Base-by-base conservation (phyloP, 2,888 invertebrate genomes). In the Microctonus hyperodae region DNA sequence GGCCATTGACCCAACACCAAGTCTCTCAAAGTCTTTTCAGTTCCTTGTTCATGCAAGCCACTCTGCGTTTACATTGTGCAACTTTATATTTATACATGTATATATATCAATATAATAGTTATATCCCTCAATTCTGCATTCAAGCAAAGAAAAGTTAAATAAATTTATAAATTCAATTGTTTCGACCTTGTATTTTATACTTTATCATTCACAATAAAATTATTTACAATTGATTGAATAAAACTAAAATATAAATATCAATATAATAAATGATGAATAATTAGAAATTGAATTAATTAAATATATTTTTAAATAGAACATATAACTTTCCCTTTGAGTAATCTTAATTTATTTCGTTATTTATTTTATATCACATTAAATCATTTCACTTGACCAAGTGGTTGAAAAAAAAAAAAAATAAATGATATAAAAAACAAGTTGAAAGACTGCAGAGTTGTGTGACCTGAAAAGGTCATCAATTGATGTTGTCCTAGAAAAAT, bases 141-240 rank as follows among this genome's bases (percentile, higher is more conserved):
- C 50, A 50, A 48, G 62, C 57, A 62, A 62, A 37, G 16, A 56
- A 28, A 25, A 56, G 22, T n/a, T n/a, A n/a, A n/a, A n/a, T n/a
- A n/a, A 20, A 37, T n/a, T n/a, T n/a, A n/a, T 37, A 58, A 58
- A 50, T 59, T 44, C 58, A 35, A 53, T 44, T 13, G 23, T 33
- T 37, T 23, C 59, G 67, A 67, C 67, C 67, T 67, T 67, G 58
- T 35, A 50, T 60, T 13, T n/a, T n/a, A n/a, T n/a, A n/a, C n/a
- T n/a, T n/a, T n/a, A 25, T 33, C 11, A n/a, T n/a, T n/a, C n/a
- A n/a, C n/a, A n/a, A n/a, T n/a, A n/a, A n/a, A n/a, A n/a, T n/a
- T n/a, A n/a, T n/a, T n/a, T n/a, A n/a, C n/a, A n/a, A n/a, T n/a
- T n/a, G n/a, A 3, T 5, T 5, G 4, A 28, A 28, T 7, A 28